phyloP scores from a whole-genome alignment of 2,797 vertebrate species.

The Pangasius larnaudii region DNA sequence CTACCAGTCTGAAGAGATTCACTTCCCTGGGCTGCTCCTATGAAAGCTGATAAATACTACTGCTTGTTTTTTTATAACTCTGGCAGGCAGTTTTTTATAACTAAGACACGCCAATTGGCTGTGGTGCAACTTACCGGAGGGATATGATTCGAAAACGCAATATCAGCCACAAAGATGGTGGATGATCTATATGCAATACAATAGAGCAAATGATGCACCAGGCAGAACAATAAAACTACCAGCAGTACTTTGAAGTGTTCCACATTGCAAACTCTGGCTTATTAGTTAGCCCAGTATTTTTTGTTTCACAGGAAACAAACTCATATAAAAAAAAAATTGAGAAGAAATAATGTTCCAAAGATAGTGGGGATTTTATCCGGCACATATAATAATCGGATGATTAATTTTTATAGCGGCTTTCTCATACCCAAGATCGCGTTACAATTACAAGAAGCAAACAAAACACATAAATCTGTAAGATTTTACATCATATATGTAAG shows the following conservation, averaged over 20 bases:
- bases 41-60: neutral
- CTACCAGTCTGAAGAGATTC: neutral
- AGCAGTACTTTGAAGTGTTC: neutral
- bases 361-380: neutral
- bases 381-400: neutral
- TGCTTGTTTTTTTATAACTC: neutral
- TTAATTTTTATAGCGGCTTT: neutral
- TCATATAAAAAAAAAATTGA: neutral
- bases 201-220: slow-evolving; percentile 3
- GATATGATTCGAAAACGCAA: neutral
- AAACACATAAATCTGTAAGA: neutral
- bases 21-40: neutral
- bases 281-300: neutral
- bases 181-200: neutral
- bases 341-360: neutral
- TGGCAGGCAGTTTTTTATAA: neutral
- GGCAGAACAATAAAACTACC: neutral
- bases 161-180: neutral
- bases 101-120: neutral
- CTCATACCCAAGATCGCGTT: neutral
- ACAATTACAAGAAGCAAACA: neutral
- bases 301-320: neutral
- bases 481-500: neutral
- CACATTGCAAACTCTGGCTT: neutral
- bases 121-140: neutral